Conservation (phyloP, 2,797 vertebrate species). For the Rousettus madagascariensis region DNA sequence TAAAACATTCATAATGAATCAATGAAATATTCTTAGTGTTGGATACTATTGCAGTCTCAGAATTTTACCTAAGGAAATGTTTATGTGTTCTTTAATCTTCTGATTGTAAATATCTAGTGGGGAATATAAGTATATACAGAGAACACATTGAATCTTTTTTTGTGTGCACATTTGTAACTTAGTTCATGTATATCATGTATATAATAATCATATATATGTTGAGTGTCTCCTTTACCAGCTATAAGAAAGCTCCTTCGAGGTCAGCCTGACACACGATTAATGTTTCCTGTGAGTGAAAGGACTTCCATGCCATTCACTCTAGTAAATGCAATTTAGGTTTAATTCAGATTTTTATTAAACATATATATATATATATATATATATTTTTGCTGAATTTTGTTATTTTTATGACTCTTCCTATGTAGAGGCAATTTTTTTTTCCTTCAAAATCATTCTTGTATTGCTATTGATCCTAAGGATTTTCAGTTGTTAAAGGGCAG, state of each 20-base stretch:
- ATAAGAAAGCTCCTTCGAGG: not conserved
- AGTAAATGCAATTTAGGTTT: not conserved
- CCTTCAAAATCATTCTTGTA: not conserved
- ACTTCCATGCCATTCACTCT: not conserved
- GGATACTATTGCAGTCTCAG: not conserved
- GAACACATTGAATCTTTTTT: not conserved
- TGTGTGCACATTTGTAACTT: not conserved
- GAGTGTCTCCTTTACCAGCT: not conserved
- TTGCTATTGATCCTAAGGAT: not conserved
- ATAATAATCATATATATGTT: too few species aligned
- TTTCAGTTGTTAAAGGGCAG: not conserved
- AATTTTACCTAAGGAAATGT: not conserved
- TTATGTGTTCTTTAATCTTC: not conserved
- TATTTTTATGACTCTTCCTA: not conserved
- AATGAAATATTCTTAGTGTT: not conserved
- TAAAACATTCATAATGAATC: not conserved
- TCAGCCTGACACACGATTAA: not conserved
- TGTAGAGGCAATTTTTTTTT: not conserved
- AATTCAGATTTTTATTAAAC: constrained; percentile 1
- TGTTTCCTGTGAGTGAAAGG: not conserved
- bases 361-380: not conserved
- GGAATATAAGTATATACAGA: not conserved
- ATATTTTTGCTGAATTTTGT: not conserved
- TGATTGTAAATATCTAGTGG: not conserved
- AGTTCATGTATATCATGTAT: not conserved